Base-by-base conservation (phyloP, 2,797 vertebrate species). In the Acanthurus lineatus region DNA sequence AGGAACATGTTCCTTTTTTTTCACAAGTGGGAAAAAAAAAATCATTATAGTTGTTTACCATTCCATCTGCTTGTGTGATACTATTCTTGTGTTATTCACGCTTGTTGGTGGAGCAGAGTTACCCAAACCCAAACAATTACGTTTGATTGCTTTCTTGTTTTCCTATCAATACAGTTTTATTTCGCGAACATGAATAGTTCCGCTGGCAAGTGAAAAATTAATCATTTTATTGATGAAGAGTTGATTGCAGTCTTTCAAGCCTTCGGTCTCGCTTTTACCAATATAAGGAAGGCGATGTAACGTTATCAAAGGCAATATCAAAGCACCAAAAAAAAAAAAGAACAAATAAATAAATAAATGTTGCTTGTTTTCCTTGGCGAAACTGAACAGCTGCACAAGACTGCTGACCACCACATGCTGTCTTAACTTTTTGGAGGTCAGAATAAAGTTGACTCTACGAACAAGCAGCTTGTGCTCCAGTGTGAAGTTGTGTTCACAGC, bases 171-270 rank as follows among this genome's bases (percentile, higher is more conserved):
- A 45, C 45, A 80, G 51, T 79, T 84, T 86, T 65, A 88, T 80
- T 82, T 76, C 66, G 72, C 47, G 19, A 90, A 86, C 78, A 82
- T 81, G 74, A 89, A 82, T 63, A 83, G 51, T 83, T 91, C 68
- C 14, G 14, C 74, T 82, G 47, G 69, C 74, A 63, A 79, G 67
- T 67, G 19, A 71, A 71, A 86, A 76, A 84, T 78, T 71, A 81
- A 90, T 77, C n/a, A 3, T 48, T 82, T 82, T 75, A 83, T 90
- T 89, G 86, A 86, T 85, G 73, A 84, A 82, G 76, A 77, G 52
- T 70, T 82, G 68, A 89, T 87, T 83, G 67, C 79, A 47, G 58
- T 71, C 64, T 73, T 86, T 86, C 45, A 83, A 77, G 80, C 72
- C 66, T 68, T 65, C 22, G 3, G 54, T 69, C 51, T 74, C 52